A percentile compares a stretch with the other conserved stretches of the same genome.
Evolutionary conservation across 2,113 vertebrate genomes (phyloP).

Genomic region (Pelecanoides urinatrix): DNA sequence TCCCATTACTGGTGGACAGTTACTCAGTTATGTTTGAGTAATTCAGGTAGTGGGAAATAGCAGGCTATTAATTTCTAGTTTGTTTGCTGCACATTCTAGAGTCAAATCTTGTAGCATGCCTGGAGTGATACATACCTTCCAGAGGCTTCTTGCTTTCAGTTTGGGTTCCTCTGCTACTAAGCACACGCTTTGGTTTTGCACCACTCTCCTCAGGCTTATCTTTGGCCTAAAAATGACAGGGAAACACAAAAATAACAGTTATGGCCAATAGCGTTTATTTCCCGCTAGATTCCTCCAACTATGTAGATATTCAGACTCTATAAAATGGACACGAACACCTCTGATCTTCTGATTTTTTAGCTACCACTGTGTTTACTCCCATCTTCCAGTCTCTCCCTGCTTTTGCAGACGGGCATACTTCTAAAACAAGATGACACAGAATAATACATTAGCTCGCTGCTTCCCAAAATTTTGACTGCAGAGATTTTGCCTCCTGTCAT

Average conservation of each 20-base stretch:
- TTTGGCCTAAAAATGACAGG: constrained; percentile 68
- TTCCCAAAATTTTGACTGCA: background rate
- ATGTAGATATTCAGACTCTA: background rate
- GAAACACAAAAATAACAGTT: background rate
- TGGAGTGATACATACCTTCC: constrained; percentile 68
- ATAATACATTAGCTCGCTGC: background rate
- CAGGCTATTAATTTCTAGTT: constrained; percentile 3
- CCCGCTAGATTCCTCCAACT: background rate
- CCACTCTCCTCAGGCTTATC: constrained; percentile 75
- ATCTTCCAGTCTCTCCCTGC: background rate
- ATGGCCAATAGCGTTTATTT: background rate
- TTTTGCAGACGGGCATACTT: background rate
- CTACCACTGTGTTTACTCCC: background rate
- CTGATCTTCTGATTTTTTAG: background rate
- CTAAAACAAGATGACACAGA: background rate
- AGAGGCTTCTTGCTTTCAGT: constrained; percentile 57
- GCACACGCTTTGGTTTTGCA: constrained; percentile 64
- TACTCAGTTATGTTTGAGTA: background rate
- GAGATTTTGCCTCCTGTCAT: background rate
- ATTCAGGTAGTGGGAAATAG: constrained; percentile 7
- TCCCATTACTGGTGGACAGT: background rate
- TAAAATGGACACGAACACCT: background rate
- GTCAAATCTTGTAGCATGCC: background rate
- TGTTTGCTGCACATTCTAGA: background rate
- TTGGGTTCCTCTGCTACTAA: constrained; percentile 66